Conservation (phyloP, 1,140 invertebrate species). For the Caenorhabditis briggsae region DNA sequence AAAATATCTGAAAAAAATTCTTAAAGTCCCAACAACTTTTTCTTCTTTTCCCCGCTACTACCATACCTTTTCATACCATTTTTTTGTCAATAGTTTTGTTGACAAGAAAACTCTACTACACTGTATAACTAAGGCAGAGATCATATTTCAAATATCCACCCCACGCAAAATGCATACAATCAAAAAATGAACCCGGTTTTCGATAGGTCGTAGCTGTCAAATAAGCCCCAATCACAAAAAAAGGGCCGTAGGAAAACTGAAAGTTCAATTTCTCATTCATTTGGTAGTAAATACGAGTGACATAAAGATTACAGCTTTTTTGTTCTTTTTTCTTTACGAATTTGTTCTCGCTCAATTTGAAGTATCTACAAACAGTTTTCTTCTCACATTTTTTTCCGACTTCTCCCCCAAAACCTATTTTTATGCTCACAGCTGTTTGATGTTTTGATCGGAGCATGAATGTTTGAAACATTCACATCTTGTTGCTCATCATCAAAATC, state of each 20-base stretch:
- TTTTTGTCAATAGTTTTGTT: neutral
- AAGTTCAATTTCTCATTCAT: too few species aligned
- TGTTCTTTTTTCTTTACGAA: neutral
- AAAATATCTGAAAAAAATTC: too few species aligned
- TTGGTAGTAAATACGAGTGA: neutral
- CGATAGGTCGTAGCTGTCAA: neutral
- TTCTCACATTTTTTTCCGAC: neutral
- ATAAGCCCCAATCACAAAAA: neutral
- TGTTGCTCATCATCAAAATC: conserved; percentile 28
- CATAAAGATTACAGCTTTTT: neutral
- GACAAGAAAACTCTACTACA: neutral
- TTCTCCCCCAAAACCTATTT: neutral
- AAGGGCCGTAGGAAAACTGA: too few species aligned
- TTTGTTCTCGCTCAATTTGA: conserved; percentile 9
- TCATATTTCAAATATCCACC: conserved; percentile 5
- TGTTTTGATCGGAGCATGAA: conserved; percentile 16
- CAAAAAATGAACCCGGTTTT: neutral
- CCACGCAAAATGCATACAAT: conserved; percentile 26
- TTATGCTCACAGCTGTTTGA: conserved; percentile 41
- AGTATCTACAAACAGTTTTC: conserved; percentile 53
- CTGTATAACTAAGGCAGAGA: neutral
- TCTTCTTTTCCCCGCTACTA: too few species aligned
- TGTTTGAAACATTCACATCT: conserved; percentile 27
- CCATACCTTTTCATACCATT: too few species aligned
- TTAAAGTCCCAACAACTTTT: too few species aligned